These are phyloP conservation scores for Synanthedon formicaeformis DNA, from an alignment of 2,888 invertebrate species.

Conservation along the genomic window DNA sequence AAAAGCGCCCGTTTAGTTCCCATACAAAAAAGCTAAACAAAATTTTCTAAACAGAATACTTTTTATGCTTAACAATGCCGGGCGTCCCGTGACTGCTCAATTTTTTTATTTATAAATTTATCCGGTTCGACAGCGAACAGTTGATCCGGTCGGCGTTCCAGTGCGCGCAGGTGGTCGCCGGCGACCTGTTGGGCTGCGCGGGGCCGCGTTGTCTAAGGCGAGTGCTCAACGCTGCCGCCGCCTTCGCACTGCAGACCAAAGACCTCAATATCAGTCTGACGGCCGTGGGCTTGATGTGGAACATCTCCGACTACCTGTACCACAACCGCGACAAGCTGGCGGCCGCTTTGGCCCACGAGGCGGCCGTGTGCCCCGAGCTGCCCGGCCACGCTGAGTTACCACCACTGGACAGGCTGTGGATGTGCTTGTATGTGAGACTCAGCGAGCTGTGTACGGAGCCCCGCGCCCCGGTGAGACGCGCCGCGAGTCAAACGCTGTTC, in stretches of 20 bases:
- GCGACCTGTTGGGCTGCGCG: slow-evolving; percentile 90
- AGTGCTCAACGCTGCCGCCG: slow-evolving; percentile 92
- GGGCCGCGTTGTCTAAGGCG: slow-evolving; percentile 91
- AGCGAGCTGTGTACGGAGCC: slow-evolving; percentile 92
- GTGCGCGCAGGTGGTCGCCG: slow-evolving; percentile 93
- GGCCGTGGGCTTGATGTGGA: slow-evolving; percentile 98
- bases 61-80: no score
- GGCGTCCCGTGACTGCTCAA: no score
- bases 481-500: slow-evolving; percentile 96
- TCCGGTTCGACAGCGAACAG: slow-evolving; percentile 75
- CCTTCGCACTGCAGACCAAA: slow-evolving; percentile 95
- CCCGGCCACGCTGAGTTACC: slow-evolving; percentile 87
- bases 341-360: slow-evolving; percentile 78
- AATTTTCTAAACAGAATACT: no score
- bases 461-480: slow-evolving; percentile 95
- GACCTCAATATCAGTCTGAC: slow-evolving; percentile 97
- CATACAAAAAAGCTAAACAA: no score
- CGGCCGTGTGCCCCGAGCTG: slow-evolving; percentile 84
- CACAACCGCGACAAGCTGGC: slow-evolving; percentile 91
- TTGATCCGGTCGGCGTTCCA: slow-evolving; percentile 95
- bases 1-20: no score
- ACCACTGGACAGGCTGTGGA: slow-evolving; percentile 94
- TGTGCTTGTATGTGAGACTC: slow-evolving; percentile 91
- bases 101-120: slow-evolving; percentile 1
- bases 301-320: slow-evolving; percentile 96